Evolutionary conservation across 1,140 invertebrate genomes (phyloP).

Genomic region (Cotesia typhae): DNA sequence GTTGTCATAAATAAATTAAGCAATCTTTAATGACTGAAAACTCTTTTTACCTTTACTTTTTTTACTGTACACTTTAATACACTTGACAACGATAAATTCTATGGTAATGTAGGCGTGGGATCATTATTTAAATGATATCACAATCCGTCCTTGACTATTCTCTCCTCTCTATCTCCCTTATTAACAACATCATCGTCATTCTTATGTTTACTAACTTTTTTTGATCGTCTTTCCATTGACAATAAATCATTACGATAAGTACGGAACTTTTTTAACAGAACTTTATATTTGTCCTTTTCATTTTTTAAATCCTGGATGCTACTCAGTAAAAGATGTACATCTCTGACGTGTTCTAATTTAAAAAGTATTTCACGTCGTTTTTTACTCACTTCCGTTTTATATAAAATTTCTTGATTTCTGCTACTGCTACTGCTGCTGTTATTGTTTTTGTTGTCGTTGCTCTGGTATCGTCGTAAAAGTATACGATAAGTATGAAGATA

Average conservation of each 20-base stretch:
- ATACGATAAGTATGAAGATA: slow-evolving; percentile 51
- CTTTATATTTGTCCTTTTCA: slow-evolving; percentile 44
- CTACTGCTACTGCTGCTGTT: too few species aligned
- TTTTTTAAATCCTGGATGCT: slow-evolving; percentile 49
- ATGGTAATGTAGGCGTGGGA: neutral
- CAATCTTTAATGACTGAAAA: too few species aligned
- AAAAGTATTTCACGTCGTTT: slow-evolving; percentile 50
- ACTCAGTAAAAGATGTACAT: slow-evolving; percentile 58
- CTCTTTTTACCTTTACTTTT: too few species aligned
- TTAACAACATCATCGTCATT: slow-evolving; percentile 17
- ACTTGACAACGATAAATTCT: neutral
- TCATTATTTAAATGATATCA: slow-evolving; percentile 45
- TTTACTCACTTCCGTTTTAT: slow-evolving; percentile 23
- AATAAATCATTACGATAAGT: slow-evolving; percentile 46
- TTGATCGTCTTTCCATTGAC: slow-evolving; percentile 32
- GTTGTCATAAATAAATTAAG: too few species aligned
- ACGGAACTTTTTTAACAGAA: slow-evolving; percentile 48
- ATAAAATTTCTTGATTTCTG: too few species aligned
- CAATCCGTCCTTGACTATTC: slow-evolving; percentile 49
- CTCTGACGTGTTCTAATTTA: slow-evolving; percentile 56
- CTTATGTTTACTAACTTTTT: too few species aligned
- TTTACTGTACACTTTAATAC: too few species aligned
- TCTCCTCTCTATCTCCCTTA: neutral
- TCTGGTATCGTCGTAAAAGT: slow-evolving; percentile 41
- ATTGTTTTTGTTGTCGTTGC: slow-evolving; percentile 34